These are phyloP conservation scores for Jacana jacana DNA, from an alignment of 2,113 vertebrate species.

Conservation along the genomic window DNA sequence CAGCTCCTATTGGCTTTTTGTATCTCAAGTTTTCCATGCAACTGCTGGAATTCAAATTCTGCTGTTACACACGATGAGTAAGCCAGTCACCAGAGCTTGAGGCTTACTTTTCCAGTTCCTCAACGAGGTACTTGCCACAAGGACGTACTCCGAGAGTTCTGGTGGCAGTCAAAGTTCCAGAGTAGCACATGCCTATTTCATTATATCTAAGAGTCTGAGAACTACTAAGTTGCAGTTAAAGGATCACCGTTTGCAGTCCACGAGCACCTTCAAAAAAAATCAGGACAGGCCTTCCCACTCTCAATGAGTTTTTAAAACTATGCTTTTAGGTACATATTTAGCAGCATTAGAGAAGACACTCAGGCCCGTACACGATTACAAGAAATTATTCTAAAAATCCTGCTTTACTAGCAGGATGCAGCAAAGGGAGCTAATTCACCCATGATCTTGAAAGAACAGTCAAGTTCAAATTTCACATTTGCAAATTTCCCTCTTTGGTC, in stretches of 20 bases:
- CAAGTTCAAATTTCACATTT: not conserved
- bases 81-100: not conserved
- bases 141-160: not conserved
- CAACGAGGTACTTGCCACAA: not conserved
- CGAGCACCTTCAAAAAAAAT: not conserved
- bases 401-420: not conserved
- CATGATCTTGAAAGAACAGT: not conserved
- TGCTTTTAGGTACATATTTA: not conserved
- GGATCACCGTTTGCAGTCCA: rapidly evolving
- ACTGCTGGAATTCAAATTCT: not conserved
- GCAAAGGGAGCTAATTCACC: not conserved
- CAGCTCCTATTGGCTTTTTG: conserved; percentile 28
- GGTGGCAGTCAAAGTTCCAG: not conserved
- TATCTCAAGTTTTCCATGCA: conserved; percentile 48
- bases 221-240: not conserved
- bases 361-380: not conserved
- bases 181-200: not conserved
- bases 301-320: not conserved
- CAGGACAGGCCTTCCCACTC: not conserved
- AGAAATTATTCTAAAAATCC: not conserved
- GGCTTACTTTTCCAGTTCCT: not conserved
- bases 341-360: not conserved
- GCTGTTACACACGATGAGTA: not conserved
- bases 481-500: not conserved
- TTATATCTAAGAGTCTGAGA: not conserved